These are phyloP conservation scores for Misgurnus anguillicaudatus DNA, from an alignment of 2,113 vertebrate genomes.

Conservation along the genomic window DNA sequence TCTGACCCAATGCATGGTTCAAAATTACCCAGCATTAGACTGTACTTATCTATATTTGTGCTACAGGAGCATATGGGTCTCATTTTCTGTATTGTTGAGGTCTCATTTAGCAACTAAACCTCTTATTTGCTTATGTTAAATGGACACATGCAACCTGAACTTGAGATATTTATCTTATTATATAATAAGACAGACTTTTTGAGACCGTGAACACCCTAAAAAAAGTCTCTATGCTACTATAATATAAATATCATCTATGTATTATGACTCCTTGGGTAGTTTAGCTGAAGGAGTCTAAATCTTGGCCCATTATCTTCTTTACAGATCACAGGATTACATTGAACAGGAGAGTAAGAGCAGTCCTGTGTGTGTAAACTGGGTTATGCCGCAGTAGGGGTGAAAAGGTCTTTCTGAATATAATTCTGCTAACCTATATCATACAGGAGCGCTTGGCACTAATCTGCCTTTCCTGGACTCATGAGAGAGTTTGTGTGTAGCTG, in stretches of 20 bases:
- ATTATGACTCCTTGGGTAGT: conserved; percentile 21
- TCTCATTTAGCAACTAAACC: too few relatives aligned
- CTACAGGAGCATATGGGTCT: too few relatives aligned
- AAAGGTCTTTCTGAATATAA: conserved; percentile 45
- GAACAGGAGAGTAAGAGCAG: conserved; percentile 6
- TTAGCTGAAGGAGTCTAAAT: conserved; percentile 1
- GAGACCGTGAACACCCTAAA: background rate
- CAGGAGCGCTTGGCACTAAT: conserved; percentile 39
- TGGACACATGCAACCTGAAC: too few relatives aligned
- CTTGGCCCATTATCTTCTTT: conserved; percentile 48
- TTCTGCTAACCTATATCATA: conserved; percentile 52
- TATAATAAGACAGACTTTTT: background rate
- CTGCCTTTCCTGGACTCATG: conserved; percentile 30
- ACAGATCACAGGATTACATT: conserved; percentile 48
- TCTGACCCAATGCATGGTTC: too few relatives aligned
- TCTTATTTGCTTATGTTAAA: too few relatives aligned
- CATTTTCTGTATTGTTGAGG: too few relatives aligned
- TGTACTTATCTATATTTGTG: too few relatives aligned
- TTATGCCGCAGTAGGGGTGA: conserved; percentile 44
- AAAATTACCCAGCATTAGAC: too few relatives aligned
- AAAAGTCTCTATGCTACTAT: background rate
- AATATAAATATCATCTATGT: conserved; percentile 7
- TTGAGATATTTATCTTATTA: too few relatives aligned
- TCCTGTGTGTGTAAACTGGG: conserved; percentile 48
- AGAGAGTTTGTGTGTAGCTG: conserved; percentile 9